These are phyloP conservation scores for Clunio marinus DNA, from an alignment of 2,888 invertebrate species.

Conservation along the genomic window DNA sequence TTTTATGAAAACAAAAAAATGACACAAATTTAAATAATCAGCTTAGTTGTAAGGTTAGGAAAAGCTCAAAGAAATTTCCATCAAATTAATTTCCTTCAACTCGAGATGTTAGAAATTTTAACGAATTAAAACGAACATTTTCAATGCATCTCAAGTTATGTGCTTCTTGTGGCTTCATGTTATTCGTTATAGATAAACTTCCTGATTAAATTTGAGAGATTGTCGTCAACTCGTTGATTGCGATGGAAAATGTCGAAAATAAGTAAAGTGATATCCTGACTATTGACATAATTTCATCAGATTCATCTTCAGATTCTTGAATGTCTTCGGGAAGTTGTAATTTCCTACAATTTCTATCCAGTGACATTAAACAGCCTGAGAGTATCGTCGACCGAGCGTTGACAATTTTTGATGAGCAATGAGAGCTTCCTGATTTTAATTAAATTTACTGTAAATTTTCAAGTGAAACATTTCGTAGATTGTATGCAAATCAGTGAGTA, in stretches of 20 bases:
- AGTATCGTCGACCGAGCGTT: neutral
- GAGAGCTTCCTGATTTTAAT: slow-evolving; percentile 25
- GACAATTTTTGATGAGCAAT: neutral
- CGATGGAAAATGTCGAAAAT: neutral
- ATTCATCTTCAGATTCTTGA: neutral
- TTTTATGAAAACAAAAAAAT: too few species aligned
- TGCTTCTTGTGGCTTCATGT: too few species aligned
- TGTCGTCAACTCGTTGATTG: too few species aligned
- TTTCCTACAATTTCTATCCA: neutral
- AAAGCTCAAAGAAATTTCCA: too few species aligned
- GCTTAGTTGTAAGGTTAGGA: too few species aligned
- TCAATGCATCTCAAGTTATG: too few species aligned
- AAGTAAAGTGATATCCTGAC: neutral
- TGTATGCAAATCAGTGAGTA: slow-evolving; percentile 18
- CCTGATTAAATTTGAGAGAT: too few species aligned
- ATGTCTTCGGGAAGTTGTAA: neutral
- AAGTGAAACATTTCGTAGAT: neutral
- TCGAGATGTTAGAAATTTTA: too few species aligned
- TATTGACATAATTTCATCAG: neutral
- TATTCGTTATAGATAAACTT: too few species aligned
- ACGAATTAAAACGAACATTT: too few species aligned
- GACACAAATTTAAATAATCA: too few species aligned
- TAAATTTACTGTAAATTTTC: slow-evolving; percentile 15
- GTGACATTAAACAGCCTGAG: neutral
- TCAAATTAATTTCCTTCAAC: too few species aligned